Percentiles rank a stretch among this genome's conserved stretches.
Conservation (phyloP, 2,797 vertebrate genomes). For the Pangasius sanitwongsei region DNA sequence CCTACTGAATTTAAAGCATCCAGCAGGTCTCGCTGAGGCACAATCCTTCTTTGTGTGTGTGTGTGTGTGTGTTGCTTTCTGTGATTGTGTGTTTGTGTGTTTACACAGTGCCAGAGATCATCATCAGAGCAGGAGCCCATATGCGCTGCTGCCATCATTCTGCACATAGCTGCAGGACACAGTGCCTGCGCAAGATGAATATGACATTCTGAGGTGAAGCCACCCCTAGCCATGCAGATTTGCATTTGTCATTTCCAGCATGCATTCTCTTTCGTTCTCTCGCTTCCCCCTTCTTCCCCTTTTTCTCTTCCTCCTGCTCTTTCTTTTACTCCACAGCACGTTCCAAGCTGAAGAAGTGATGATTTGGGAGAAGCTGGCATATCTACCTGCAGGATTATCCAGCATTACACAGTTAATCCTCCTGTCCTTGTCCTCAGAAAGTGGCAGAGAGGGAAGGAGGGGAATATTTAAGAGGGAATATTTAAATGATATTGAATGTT, state of each 20-base stretch:
- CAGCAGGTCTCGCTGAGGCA: neutral
- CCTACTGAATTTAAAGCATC: slow-evolving; percentile 8
- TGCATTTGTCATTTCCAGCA: slow-evolving; percentile 56
- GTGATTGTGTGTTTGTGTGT: slow-evolving; percentile 15
- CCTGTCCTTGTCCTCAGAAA: slow-evolving; percentile 60
- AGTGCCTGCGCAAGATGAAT: slow-evolving; percentile 40
- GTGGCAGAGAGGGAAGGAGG: neutral
- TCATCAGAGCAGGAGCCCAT: slow-evolving; percentile 36
- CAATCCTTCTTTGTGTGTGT: slow-evolving; percentile 15
- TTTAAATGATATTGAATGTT: slow-evolving; percentile 57
- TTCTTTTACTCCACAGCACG: slow-evolving; percentile 49
- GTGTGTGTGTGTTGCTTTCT: slow-evolving; percentile 17
- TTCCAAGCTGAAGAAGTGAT: slow-evolving; percentile 60
- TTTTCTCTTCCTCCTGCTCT: slow-evolving; percentile 63
- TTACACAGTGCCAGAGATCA: slow-evolving; percentile 38
- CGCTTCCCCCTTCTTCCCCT: slow-evolving; percentile 29
- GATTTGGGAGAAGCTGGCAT: slow-evolving; percentile 61
- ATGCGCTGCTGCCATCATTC: slow-evolving; percentile 38
- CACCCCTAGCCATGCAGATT: slow-evolving; percentile 48
- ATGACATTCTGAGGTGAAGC: slow-evolving; percentile 48
- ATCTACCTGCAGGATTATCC: slow-evolving; percentile 80
- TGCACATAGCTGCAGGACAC: slow-evolving; percentile 51
- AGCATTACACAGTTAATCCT: slow-evolving; percentile 79
- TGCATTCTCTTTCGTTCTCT: slow-evolving; percentile 58
- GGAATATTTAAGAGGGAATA: slow-evolving; percentile 47